phyloP scores from a whole-genome alignment of 2,797 vertebrate genomes.

The Eulemur coronatus region DNA sequence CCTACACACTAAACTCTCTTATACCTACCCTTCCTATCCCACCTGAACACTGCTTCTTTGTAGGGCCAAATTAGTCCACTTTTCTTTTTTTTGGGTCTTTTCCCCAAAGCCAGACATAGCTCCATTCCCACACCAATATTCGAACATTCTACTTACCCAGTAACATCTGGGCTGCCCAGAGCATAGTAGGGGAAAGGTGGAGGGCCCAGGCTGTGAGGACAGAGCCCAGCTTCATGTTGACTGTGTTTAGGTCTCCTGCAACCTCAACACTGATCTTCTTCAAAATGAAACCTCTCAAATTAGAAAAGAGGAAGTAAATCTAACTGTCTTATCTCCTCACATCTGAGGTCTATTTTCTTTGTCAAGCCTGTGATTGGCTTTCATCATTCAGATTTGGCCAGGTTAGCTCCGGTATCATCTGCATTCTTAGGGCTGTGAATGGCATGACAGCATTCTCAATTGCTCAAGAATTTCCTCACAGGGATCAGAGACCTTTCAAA shows the following conservation, averaged over 20 bases:
- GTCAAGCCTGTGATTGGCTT: constrained; percentile 22
- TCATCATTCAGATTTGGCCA: not conserved
- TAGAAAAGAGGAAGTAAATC: constrained; percentile 76
- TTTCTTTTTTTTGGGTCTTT: not conserved
- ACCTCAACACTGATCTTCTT: constrained; percentile 38
- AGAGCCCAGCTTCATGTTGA: constrained; percentile 6
- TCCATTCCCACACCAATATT: not conserved
- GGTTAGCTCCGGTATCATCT: not conserved
- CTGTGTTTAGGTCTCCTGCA: not conserved
- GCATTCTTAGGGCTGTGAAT: not conserved
- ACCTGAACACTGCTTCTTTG: not conserved
- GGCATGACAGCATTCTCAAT: not conserved
- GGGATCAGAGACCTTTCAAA: not conserved
- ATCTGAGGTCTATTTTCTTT: constrained; percentile 17
- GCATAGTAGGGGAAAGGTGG: not conserved
- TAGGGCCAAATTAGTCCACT: not conserved
- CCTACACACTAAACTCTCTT: not conserved
- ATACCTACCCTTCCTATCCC: not conserved
- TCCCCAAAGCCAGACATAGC: not conserved
- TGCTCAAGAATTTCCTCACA: not conserved
- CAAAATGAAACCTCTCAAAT: constrained; percentile 61
- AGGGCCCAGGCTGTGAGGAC: not conserved
- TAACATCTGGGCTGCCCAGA: constrained; percentile 51
- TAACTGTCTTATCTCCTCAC: constrained; percentile 62
- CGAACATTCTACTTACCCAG: constrained; percentile 59